Percentiles rank a stretch among this genome's conserved stretches.
Evolutionary conservation across 2,888 invertebrate genomes (phyloP).

Genomic region (Nymphalis polychloros): DNA sequence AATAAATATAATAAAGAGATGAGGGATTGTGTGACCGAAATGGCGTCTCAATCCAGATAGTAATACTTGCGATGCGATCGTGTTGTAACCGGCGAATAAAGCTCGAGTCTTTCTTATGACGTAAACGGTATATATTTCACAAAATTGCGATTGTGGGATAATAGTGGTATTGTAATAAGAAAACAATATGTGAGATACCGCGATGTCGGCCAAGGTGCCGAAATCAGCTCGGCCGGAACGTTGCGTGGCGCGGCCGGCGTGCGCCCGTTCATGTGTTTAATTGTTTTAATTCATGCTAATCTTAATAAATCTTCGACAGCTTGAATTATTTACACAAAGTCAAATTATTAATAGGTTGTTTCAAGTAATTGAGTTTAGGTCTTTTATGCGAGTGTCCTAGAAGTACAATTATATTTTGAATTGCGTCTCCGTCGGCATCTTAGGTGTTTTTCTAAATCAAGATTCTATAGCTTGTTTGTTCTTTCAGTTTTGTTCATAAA

Average conservation of each 20-base stretch:
- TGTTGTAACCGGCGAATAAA: not conserved
- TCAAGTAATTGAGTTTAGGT: no score
- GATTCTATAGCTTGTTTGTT: no score
- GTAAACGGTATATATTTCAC: constrained; percentile 34
- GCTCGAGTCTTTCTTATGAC: constrained; percentile 25
- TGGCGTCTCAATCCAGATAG: not conserved
- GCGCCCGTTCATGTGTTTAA: constrained; percentile 24
- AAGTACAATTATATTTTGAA: not conserved
- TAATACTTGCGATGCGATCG: not conserved
- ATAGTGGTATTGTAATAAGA: constrained; percentile 41
- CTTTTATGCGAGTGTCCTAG: not conserved
- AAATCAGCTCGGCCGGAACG: constrained; percentile 28
- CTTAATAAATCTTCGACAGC: no score
- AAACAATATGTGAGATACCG: constrained; percentile 36
- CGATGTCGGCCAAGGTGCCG: constrained; percentile 58
- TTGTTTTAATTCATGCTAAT: constrained; percentile 8
- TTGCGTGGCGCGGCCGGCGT: not conserved
- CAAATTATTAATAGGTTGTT: no score
- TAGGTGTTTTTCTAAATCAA: no score
- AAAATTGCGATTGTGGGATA: constrained; percentile 39
- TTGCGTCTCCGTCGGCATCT: no score
- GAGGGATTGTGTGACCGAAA: not conserved
- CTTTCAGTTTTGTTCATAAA: no score
- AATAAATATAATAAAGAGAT: no score
- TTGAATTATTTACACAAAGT: no score